Percentiles rank a stretch among this genome's conserved stretches.
Evolutionary conservation across 2,888 invertebrate genomes (phyloP).

Genomic region (Campaea margaritaria): DNA sequence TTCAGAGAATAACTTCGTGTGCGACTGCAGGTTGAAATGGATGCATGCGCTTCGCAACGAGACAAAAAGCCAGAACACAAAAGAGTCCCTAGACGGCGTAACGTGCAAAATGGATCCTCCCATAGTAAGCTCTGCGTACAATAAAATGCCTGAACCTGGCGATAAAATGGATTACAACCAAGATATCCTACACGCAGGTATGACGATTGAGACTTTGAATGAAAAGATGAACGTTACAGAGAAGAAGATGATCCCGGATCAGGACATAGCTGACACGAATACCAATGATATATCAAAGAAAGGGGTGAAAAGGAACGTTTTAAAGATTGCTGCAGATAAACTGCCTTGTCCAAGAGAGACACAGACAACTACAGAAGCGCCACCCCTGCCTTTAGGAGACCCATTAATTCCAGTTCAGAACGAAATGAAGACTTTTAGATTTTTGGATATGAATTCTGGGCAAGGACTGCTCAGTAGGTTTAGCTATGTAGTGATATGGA

Average conservation of each 20-base stretch:
- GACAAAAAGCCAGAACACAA: slow-evolving; percentile 89
- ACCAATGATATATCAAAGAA: slow-evolving; percentile 64
- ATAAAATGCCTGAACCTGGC: slow-evolving; percentile 71
- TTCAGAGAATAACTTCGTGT: slow-evolving; percentile 93
- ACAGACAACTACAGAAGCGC: slow-evolving; percentile 68
- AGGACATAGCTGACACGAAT: slow-evolving; percentile 54
- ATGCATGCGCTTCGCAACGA: slow-evolving; percentile 90
- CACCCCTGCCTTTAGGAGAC: slow-evolving; percentile 65
- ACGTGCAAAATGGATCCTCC: slow-evolving; percentile 88
- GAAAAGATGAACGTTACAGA: slow-evolving; percentile 69
- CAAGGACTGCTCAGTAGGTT: slow-evolving; percentile 44
- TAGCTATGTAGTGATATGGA: slow-evolving; percentile 60
- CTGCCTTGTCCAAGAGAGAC: slow-evolving; percentile 73
- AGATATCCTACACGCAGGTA: slow-evolving; percentile 68
- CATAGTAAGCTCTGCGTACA: slow-evolving; percentile 78
- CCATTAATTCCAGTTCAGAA: slow-evolving; percentile 78
- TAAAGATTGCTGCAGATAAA: slow-evolving; percentile 74
- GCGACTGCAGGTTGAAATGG: slow-evolving; percentile 94
- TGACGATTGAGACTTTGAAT: slow-evolving; percentile 69
- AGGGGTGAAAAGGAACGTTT: slow-evolving; percentile 65
- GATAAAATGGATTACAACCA: slow-evolving; percentile 69
- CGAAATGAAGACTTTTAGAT: slow-evolving; percentile 80
- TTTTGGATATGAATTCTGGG: slow-evolving; percentile 68
- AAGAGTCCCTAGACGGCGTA: slow-evolving; percentile 88
- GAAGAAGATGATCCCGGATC: slow-evolving; percentile 58